phyloP scores from a whole-genome alignment of 2,113 vertebrate genomes.

The Ameiurus melas region DNA sequence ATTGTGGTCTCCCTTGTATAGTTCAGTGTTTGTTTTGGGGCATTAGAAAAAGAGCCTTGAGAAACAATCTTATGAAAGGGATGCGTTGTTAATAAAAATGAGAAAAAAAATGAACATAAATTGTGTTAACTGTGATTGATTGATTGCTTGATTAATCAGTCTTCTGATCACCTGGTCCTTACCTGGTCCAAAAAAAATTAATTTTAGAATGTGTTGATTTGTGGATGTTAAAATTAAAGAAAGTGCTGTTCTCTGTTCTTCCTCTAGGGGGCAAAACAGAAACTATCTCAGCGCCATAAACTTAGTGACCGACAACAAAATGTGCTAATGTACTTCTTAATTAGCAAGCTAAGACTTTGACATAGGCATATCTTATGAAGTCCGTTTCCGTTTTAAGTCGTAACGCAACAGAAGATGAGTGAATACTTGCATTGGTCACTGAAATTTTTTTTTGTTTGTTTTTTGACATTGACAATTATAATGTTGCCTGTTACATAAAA shows the following conservation, averaged over 20 bases:
- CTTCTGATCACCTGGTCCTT: no score
- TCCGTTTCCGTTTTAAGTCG: neutral
- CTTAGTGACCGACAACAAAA: neutral
- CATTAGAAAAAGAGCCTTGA: conserved; percentile 86
- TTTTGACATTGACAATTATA: neutral
- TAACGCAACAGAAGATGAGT: neutral
- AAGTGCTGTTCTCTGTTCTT: neutral
- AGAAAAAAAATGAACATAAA: conserved; percentile 58
- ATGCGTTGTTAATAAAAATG: conserved; percentile 91
- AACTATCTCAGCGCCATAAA: neutral
- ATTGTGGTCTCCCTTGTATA: conserved; percentile 86
- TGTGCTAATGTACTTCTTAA: neutral
- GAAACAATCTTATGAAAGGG: conserved; percentile 94
- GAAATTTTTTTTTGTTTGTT: neutral
- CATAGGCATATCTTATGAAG: no score
- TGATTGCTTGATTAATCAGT: no score
- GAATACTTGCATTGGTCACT: neutral
- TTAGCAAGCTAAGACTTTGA: neutral
- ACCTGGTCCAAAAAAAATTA: no score
- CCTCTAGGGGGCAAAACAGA: no score
- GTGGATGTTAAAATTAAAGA: neutral
- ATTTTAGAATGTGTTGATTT: neutral
- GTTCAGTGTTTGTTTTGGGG: conserved; percentile 91
- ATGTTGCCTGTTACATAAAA: neutral
- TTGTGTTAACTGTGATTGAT: conserved; percentile 13